A percentile compares a stretch with the other conserved stretches of the same genome.
These are phyloP conservation scores for Pseudomyrmex sp. DNA, from an alignment of 1,140 invertebrate species.

Conservation along the genomic window DNA sequence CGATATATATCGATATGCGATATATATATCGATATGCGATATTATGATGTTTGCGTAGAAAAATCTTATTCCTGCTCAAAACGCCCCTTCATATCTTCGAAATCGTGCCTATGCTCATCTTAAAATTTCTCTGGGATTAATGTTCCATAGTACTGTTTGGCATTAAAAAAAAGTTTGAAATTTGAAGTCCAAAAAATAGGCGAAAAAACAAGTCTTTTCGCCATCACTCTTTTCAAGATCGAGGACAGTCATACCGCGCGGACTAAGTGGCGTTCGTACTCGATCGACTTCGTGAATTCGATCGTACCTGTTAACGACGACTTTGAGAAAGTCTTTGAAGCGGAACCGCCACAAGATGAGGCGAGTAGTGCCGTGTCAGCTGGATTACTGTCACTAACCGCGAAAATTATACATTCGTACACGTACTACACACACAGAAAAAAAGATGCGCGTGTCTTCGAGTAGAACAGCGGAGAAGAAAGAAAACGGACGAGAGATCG, in stretches of 20 bases:
- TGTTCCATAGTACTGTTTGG: no score
- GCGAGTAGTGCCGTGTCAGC: slow-evolving; percentile 3
- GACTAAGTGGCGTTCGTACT: slow-evolving; percentile 24
- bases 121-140: no score
- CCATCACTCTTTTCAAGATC: slow-evolving; percentile 15
- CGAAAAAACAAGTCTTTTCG: background rate
- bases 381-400: slow-evolving; percentile 51
- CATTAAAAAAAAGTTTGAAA: no score
- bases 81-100: no score
- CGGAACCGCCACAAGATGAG: slow-evolving; percentile 4
- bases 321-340: slow-evolving; percentile 45
- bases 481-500: slow-evolving; percentile 1
- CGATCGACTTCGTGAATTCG: slow-evolving; percentile 49
- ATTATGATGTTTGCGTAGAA: no score
- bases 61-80: no score
- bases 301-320: slow-evolving; percentile 48
- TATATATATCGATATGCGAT: no score
- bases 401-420: slow-evolving; percentile 54
- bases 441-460: background rate
- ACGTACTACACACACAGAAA: background rate
- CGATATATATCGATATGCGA: no score
- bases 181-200: no score
- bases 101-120: no score
- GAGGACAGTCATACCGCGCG: slow-evolving; percentile 34
- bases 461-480: background rate